Evolutionary conservation across 2,113 vertebrate genomes (phyloP), one percentile per base, ranked within the genome.

Genomic region (Gymnarchus niloticus): DNA sequence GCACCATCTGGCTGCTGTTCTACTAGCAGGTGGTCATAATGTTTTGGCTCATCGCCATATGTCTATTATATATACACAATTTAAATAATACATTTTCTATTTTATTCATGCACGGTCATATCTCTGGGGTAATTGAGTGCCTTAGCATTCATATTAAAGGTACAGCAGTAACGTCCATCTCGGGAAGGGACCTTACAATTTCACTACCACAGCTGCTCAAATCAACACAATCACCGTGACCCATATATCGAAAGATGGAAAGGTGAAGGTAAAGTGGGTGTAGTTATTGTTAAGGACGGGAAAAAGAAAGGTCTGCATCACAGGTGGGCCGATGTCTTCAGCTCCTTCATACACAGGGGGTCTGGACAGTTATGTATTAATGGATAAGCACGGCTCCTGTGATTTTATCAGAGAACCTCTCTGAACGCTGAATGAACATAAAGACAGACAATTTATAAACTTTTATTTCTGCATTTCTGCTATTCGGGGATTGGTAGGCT

Each of bases 381-480:
- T 41, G 46, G 46, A 21, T 78, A 44, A 49, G n/a, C n/a, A n/a
- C n/a, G n/a, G n/a, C n/a, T n/a, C n/a, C 48, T 51, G 77, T 28
- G 21, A 2, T 17, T 14, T 73, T 37, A 73, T 28, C 25, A 3
- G 12, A 14, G 23, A 23, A n/a, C 21, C 25, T 65, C 21, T 65
- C 51, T 52, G 59, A 23, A 65, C 44, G 33, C 33, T 19, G 2
- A 19, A 33, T 25, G 51, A 37, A 6, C 73, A 84, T 76, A 14
- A 85, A 61, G 33, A 46, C n/a, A 83, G 84, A 84, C 69, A 84
- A n/a, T 69, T n/a, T 33, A 88, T 89, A 83, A 2, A 1, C 59
- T 12, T 61, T 28, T 3, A 25, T 65, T 28, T 61, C 28, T 65
- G 59, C 59, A 33, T 65, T 65, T 33, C 59, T 33, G 59, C 14